Conservation (phyloP, 1,140 invertebrate genomes). For the fruit fly (Drosophila melanogaster) region DNA sequence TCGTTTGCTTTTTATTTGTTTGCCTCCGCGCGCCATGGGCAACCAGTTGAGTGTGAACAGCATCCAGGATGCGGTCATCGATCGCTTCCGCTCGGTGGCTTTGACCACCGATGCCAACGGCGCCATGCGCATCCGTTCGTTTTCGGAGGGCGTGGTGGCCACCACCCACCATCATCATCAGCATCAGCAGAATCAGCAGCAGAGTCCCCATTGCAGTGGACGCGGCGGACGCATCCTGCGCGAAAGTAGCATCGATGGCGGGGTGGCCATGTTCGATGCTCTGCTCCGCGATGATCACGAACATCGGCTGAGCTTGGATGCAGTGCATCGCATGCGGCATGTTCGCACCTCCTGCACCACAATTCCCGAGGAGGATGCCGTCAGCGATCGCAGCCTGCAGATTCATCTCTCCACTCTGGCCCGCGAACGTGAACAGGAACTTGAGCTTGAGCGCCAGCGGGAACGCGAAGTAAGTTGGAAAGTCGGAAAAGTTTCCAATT, state of each 20-base stretch:
- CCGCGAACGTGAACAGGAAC: slow-evolving; percentile 18
- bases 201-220: slow-evolving; percentile 50
- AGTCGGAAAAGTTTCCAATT: background rate
- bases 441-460: background rate
- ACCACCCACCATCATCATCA: slow-evolving; percentile 45
- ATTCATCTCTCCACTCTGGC: slow-evolving; percentile 17
- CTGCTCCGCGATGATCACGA: slow-evolving; percentile 69
- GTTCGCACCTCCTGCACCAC: slow-evolving; percentile 79
- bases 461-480: slow-evolving; percentile 19
- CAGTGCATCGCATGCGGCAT: slow-evolving; percentile 72
- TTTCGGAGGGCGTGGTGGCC: slow-evolving; percentile 70
- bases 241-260: slow-evolving; percentile 73
- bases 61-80: slow-evolving; percentile 77
- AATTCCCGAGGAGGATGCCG: slow-evolving; percentile 79
- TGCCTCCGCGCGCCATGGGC: slow-evolving; percentile 53
- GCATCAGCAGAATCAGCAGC: slow-evolving; percentile 37
- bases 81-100: slow-evolving; percentile 78
- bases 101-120: slow-evolving; percentile 76
- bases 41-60: slow-evolving; percentile 77
- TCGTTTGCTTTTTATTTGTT: slow-evolving; percentile 8
- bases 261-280: slow-evolving; percentile 69
- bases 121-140: slow-evolving; percentile 78
- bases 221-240: slow-evolving; percentile 68
- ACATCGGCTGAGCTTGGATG: slow-evolving; percentile 75
- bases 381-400: slow-evolving; percentile 55